phyloP scores from a whole-genome alignment of 2,113 vertebrate species.

The Stomatorhinus ivindoensis region DNA sequence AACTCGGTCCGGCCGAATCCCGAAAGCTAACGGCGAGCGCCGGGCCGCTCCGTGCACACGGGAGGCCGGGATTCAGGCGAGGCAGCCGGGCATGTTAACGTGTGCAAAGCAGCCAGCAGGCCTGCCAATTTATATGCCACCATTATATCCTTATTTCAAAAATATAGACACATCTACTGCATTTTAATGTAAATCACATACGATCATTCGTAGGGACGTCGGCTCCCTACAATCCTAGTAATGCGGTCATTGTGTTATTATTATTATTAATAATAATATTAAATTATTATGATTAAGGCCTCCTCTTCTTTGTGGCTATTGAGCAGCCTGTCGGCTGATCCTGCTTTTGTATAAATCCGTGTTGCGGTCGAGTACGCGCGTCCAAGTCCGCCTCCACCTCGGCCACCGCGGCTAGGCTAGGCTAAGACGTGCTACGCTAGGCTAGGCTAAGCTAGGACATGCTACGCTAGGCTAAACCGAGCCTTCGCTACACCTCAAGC shows the following conservation, averaged over 20 bases:
- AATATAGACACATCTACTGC: not conserved
- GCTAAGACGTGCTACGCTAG: not conserved
- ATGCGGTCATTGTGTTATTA: not conserved
- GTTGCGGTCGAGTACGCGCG: not conserved
- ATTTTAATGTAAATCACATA: not conserved
- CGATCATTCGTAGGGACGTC: not conserved
- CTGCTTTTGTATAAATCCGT: not conserved
- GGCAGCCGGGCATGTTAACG: not conserved
- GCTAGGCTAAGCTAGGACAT: not conserved
- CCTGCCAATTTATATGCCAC: not conserved
- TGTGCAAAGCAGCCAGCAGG: not conserved
- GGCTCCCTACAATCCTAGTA: not conserved
- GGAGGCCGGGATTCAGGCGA: not conserved
- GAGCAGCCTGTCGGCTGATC: not conserved
- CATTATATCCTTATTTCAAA: not conserved
- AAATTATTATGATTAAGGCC: not conserved
- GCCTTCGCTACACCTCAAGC: not conserved
- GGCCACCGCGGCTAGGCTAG: not conserved
- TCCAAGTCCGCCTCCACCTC: not conserved
- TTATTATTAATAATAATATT: not conserved
- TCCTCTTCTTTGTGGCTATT: not conserved
- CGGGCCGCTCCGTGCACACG: not conserved
- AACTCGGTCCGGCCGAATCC: not conserved
- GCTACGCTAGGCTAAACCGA: not conserved
- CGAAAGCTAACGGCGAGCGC: not conserved